Percentiles rank a stretch among this genome's conserved stretches.
Conservation (phyloP, 1,140 invertebrate genomes). For the Lepidostoma basale region DNA sequence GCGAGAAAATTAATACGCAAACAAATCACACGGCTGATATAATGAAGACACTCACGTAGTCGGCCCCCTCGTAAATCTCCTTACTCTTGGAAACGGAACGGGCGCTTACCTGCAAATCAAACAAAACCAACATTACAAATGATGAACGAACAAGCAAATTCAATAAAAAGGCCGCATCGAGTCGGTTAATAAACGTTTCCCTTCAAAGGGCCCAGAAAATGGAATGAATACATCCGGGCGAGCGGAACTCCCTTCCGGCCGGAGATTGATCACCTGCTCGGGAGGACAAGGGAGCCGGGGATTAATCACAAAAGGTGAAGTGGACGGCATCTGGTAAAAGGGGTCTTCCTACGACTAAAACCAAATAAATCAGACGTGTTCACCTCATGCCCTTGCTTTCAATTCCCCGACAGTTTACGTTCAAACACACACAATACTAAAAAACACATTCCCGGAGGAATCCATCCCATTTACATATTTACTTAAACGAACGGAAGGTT, state of each 20-base stretch:
- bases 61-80: not conserved
- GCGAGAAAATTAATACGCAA: too few relatives aligned
- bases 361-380: too few relatives aligned
- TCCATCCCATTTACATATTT: too few relatives aligned
- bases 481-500: too few relatives aligned
- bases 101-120: constrained; percentile 22
- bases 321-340: too few relatives aligned
- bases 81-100: not conserved
- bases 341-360: too few relatives aligned
- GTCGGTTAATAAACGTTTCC: constrained; percentile 13
- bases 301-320: constrained; percentile 8
- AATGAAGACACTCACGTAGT: not conserved
- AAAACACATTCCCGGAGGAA: too few relatives aligned
- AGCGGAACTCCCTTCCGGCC: not conserved
- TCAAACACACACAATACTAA: too few relatives aligned
- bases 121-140: not conserved
- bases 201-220: constrained; percentile 7
- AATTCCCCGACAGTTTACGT: too few relatives aligned
- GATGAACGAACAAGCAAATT: not conserved
- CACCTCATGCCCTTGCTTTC: too few relatives aligned
- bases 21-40: too few relatives aligned
- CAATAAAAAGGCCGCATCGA: not conserved
- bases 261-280: constrained; percentile 29
- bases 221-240: constrained; percentile 21
- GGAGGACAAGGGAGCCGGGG: not conserved